phyloP scores from a whole-genome alignment of 2,888 invertebrate species.

The Spisula subtruncata region DNA sequence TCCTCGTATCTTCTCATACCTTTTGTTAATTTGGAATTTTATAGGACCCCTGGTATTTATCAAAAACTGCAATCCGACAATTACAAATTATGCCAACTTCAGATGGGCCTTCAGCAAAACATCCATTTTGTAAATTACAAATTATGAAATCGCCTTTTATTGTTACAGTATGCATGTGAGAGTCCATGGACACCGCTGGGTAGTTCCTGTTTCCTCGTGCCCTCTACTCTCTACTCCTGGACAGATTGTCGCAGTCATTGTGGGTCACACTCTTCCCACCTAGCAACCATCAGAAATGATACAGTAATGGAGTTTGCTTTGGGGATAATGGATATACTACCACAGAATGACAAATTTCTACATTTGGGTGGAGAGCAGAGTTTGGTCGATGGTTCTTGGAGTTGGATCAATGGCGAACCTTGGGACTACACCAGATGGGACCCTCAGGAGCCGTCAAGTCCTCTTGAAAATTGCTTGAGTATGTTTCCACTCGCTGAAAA shows the following conservation, averaged over 20 bases:
- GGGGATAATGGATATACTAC: background rate
- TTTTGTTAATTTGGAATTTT: too few species aligned
- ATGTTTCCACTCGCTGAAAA: too few species aligned
- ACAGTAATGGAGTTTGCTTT: background rate
- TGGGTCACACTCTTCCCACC: background rate
- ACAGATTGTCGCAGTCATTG: background rate
- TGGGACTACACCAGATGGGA: too few species aligned
- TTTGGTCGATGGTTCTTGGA: background rate
- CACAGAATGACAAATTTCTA: background rate
- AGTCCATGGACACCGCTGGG: background rate
- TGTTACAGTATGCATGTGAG: background rate
- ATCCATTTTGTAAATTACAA: background rate
- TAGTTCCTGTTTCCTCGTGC: background rate
- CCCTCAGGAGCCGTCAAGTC: too few species aligned
- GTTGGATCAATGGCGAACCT: slow-evolving; percentile 3
- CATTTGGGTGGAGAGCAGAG: background rate
- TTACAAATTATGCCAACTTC: too few species aligned
- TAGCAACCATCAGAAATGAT: background rate
- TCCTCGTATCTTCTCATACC: too few species aligned
- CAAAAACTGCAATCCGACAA: too few species aligned
- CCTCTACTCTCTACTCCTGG: background rate
- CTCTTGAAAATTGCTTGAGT: too few species aligned
- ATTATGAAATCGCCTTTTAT: background rate
- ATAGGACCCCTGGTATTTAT: background rate
- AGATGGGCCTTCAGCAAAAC: background rate